Evolutionary conservation across 2,797 vertebrate species (phyloP).

Genomic region (Rhincodon typus): DNA sequence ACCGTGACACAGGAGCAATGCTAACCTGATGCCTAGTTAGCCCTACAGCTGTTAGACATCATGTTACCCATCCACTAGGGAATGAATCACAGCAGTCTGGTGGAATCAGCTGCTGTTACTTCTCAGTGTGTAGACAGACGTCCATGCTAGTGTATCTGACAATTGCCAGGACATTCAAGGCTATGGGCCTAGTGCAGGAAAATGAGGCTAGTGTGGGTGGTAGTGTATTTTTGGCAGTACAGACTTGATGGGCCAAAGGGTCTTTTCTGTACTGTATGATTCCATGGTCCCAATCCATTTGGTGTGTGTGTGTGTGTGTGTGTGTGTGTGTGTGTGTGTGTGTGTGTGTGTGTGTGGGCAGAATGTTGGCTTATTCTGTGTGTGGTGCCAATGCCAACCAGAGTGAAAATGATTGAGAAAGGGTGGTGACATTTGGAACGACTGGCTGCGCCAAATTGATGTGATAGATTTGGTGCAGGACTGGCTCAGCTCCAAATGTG

Average conservation of each 20-base stretch:
- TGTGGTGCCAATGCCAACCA: background rate
- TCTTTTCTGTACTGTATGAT: too few relatives aligned
- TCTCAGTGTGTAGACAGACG: background rate
- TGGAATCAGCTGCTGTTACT: background rate
- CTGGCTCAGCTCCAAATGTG: background rate
- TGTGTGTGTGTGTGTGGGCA: background rate
- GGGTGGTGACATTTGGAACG: background rate
- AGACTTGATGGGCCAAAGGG: too few relatives aligned
- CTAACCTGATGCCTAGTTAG: background rate
- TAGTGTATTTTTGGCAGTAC: too few relatives aligned
- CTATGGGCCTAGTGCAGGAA: too few relatives aligned
- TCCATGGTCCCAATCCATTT: background rate
- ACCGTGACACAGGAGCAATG: background rate
- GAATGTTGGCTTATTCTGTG: background rate
- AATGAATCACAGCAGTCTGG: background rate
- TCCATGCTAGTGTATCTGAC: background rate
- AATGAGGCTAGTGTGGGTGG: too few relatives aligned
- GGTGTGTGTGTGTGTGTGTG: background rate
- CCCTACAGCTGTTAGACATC: background rate
- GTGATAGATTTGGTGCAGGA: background rate
- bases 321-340: background rate
- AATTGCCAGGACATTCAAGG: too few relatives aligned
- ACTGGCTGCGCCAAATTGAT: background rate
- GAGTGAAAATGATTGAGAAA: background rate
- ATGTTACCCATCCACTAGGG: background rate